Evolutionary conservation across 92 coral and sea anemone genomes (phyloP), one percentile per base, ranked within the genome.

Genomic region (Meandrina meandrites): DNA sequence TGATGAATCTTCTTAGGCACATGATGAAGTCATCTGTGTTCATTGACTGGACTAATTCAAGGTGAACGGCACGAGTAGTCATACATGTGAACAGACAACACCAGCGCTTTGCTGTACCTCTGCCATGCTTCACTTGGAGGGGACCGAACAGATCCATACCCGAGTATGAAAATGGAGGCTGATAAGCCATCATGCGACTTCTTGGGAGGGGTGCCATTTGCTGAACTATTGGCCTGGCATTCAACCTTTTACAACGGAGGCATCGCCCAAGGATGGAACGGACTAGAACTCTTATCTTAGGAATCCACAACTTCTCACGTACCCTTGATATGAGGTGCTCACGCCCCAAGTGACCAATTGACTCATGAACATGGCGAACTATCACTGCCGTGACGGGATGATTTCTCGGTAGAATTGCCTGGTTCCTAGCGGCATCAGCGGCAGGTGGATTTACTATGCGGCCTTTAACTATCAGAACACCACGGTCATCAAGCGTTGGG

Each of bases 151-250:
- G 74, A 50, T 91, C 86, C 91, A 91, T 89, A 16, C 92, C 88
- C 0, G 93, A 50, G 78, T 83, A 73, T 30, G 81, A 56, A 62
- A 92, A 92, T 8, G 95, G 91, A 5, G 93, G 96, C 62, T 89
- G 85, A 66, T 76, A 93, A 69, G 85, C 92, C 40, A 90, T 91
- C 69, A 82, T 51, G 16, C 95, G 93, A 36, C 69, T 79, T 32
- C 40, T 79, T 24, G 92, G 92, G 24, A 86, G 66, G 0, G 91
- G 90, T 0, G 96, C 93, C 96, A 93, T 82, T 73, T 90, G 87
- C 64, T 90, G 93, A 47, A 34, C 42, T 75, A 89, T 83, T 24
- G 84, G 94, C 64, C 50, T 82, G 50, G 92, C 89, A 50, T 81
- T 81, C 31, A 84, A 32, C 84, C 75, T 90, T 87, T 79, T 92